A percentile compares a stretch with the other conserved stretches of the same genome.
These are phyloP conservation scores for Drosophila littoralis DNA, from an alignment of 1,140 invertebrate genomes.

Conservation along the genomic window DNA sequence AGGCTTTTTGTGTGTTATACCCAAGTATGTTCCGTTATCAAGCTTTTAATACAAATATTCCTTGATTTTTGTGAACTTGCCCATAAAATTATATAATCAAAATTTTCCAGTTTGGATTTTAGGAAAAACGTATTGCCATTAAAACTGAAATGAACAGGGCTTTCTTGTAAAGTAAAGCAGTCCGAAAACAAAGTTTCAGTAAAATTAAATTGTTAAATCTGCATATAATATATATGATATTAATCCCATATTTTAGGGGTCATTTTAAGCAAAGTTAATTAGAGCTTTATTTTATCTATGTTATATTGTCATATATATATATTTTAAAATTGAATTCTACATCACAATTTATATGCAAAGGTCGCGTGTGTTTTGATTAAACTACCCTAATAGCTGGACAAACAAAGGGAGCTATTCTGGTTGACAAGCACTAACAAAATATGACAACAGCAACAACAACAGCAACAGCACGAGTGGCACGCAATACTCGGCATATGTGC, in stretches of 20 bases:
- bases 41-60: neutral
- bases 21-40: neutral
- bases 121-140: too few species aligned
- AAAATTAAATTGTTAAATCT: too few species aligned
- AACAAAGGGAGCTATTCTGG: constrained; percentile 48
- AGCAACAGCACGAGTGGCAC: constrained; percentile 57
- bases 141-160: too few species aligned
- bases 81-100: too few species aligned
- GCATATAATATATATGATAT: neutral
- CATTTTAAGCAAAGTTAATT: too few species aligned
- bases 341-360: neutral
- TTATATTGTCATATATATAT: neutral
- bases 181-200: too few species aligned
- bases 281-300: too few species aligned
- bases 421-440: constrained; percentile 56
- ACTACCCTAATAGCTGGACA: constrained; percentile 41
- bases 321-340: neutral
- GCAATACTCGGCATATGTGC: constrained; percentile 49
- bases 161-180: too few species aligned
- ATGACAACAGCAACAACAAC: constrained; percentile 52
- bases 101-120: too few species aligned
- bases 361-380: constrained; percentile 28
- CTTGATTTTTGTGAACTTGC: too few species aligned
- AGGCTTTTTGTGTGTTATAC: neutral
- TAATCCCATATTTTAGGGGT: too few species aligned